Evolutionary conservation across 2,888 invertebrate species (phyloP), one percentile per base, ranked within the genome.

Genomic region (Lithophane ornitopus): DNA sequence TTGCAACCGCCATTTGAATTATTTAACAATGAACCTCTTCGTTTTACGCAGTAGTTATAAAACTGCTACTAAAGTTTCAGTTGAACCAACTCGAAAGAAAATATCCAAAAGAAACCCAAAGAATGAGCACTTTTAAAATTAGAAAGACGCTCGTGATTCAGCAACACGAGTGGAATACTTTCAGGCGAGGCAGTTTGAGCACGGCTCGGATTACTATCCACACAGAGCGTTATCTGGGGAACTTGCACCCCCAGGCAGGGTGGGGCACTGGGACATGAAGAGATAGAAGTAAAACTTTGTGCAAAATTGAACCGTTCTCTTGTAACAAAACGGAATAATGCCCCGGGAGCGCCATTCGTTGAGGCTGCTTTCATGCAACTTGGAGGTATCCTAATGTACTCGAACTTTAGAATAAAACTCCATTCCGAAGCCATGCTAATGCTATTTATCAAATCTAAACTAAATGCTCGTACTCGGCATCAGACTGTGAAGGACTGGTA

Each of bases 191-290:
- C 69, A 76, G 81, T 84, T 82, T 66, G 65, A 41, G 83, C 75
- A 56, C 65, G 49, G 67, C 79, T 79, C 73, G 69, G 74, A 78
- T 86, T 88, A 75, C 85, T 88, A 86, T 80, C 87, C 65, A 84
- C 72, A 88, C 71, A 70, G 67, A 68, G 59, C 77, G 79, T 86
- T 86, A 86, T 88, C 85, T 86, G 62, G 80, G 87, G 74, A 84
- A 86, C 75, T 84, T 86, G 67, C 68, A 71, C 77, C 88, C 85
- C 28, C 63, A 39, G 75, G 84, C 86, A 9, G 28, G 39, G 34
- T 19, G 44, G 28, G 6, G 19, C 1, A 59, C 0, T 0, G 4
- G 7, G 11, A 8, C 63, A 6, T 11, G 0, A 4, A 19, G 3
- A 6, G 0, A 6, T 28, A 78, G 79, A 86, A 86, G 78, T 61